Evolutionary conservation across 2,797 vertebrate genomes (phyloP).

Genomic region (Anguilla anguilla): DNA sequence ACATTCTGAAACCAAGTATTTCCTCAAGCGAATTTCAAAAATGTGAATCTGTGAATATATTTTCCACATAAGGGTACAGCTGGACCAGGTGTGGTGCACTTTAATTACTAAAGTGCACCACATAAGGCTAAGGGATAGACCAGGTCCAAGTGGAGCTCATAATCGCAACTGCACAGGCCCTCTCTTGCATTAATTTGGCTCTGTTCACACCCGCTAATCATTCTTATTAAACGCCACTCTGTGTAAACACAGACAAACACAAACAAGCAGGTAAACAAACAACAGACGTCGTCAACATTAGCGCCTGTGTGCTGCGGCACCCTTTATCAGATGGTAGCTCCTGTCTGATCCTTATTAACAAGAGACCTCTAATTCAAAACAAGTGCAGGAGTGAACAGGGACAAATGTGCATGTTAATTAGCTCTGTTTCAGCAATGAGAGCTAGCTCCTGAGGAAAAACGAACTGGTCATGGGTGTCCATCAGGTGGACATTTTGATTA

Average conservation of each 20-base stretch:
- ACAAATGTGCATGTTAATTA: slow-evolving; percentile 17
- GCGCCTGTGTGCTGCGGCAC: slow-evolving; percentile 30
- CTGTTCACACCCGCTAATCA: slow-evolving; percentile 34
- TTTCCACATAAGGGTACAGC: not conserved
- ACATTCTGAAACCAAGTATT: not conserved
- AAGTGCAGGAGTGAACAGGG: not conserved
- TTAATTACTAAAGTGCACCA: not conserved
- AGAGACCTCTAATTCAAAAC: slow-evolving; percentile 26
- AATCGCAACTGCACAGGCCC: not conserved
- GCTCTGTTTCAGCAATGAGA: not conserved
- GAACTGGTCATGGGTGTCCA: not conserved
- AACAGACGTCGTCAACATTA: slow-evolving; percentile 25
- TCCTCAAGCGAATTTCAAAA: not conserved
- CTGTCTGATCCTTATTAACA: slow-evolving; percentile 46
- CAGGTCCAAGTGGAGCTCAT: not conserved
- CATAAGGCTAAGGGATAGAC: slow-evolving; percentile 23
- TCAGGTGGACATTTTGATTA: not conserved
- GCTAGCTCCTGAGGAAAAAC: not conserved
- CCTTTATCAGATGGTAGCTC: slow-evolving; percentile 61
- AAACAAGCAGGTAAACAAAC: slow-evolving; percentile 16
- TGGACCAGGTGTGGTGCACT: not conserved
- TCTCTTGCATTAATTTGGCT: slow-evolving; percentile 44
- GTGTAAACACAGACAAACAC: not conserved
- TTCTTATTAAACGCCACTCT: slow-evolving; percentile 5
- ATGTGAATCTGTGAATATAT: not conserved